Evolutionary conservation across 2,888 invertebrate genomes (phyloP).

Genomic region (Lasioglossum villosulum): DNA sequence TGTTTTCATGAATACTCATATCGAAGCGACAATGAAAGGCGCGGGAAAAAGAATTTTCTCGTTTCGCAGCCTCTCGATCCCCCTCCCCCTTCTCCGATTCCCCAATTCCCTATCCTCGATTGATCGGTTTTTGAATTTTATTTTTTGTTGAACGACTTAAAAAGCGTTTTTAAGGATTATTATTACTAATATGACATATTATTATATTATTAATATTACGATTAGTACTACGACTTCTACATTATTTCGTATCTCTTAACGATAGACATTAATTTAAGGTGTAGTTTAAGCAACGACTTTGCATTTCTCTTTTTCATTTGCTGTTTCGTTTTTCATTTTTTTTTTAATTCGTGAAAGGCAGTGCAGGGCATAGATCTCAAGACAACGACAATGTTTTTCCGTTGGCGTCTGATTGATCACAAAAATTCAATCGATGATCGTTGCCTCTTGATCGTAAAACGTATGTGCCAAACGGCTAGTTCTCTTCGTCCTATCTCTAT

Average conservation of each 20-base stretch:
- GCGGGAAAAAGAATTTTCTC: slow-evolving; percentile 9
- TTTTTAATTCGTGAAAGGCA: slow-evolving; percentile 23
- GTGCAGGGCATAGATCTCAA: slow-evolving; percentile 45
- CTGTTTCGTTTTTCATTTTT: not conserved
- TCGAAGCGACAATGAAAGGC: slow-evolving; percentile 31
- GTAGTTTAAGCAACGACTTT: slow-evolving; percentile 21
- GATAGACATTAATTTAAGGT: slow-evolving; percentile 39
- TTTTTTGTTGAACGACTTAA: slow-evolving; percentile 36
- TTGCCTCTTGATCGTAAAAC: not conserved
- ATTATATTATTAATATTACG: slow-evolving; percentile 9
- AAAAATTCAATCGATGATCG: not conserved
- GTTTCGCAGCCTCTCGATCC: slow-evolving; percentile 33
- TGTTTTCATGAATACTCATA: slow-evolving; percentile 64
- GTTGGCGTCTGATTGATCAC: not conserved
- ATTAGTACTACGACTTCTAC: slow-evolving; percentile 35
- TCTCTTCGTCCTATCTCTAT: not conserved
- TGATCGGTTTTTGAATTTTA: slow-evolving; percentile 21
- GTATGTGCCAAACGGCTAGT: slow-evolving; percentile 14
- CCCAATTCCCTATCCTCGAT: not conserved
- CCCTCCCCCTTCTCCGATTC: not conserved
- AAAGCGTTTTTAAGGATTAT: slow-evolving; percentile 14
- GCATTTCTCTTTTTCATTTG: slow-evolving; percentile 29
- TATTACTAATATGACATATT: not conserved
- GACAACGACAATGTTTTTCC: slow-evolving; percentile 19
- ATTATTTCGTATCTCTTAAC: slow-evolving; percentile 60